Evolutionary conservation across 2,113 vertebrate genomes (phyloP).

Genomic region (Benitochromis conjunctus): DNA sequence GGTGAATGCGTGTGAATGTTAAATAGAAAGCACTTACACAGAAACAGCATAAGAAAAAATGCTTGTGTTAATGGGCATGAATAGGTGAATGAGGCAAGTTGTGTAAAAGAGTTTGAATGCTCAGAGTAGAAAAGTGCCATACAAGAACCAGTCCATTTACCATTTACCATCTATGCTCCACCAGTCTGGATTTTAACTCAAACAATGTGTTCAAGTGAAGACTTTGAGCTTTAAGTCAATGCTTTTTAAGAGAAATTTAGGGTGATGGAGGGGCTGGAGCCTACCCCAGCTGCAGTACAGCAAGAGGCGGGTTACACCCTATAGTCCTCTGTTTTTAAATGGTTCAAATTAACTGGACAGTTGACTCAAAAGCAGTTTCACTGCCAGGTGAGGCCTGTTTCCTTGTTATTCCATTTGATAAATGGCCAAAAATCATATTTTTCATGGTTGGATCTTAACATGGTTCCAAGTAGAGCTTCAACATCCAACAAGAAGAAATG

Average conservation of each 20-base stretch:
- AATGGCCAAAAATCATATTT: fast-evolving
- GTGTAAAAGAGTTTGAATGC: not conserved
- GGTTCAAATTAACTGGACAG: not conserved
- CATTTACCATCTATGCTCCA: not conserved
- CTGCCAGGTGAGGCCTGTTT: not conserved
- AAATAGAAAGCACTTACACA: not conserved
- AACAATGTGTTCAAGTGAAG: not conserved
- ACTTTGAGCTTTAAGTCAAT: not conserved
- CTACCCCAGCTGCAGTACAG: not conserved
- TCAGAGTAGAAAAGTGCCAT: not conserved
- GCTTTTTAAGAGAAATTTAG: not conserved
- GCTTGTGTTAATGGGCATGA: not conserved
- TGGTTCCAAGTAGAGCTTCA: fast-evolving
- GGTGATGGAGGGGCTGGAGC: not conserved
- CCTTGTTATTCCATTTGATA: fast-evolving
- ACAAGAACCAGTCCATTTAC: not conserved
- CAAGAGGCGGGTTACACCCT: not conserved
- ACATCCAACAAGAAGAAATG: too few species aligned
- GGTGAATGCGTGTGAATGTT: not conserved
- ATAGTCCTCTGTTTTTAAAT: not conserved
- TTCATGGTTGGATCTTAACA: not conserved
- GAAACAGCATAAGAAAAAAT: not conserved
- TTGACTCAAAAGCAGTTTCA: not conserved
- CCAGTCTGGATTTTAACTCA: not conserved
- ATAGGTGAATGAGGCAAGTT: not conserved